Evolutionary conservation across 1,140 invertebrate species (phyloP).

Genomic region (Camponotus vicinus): DNA sequence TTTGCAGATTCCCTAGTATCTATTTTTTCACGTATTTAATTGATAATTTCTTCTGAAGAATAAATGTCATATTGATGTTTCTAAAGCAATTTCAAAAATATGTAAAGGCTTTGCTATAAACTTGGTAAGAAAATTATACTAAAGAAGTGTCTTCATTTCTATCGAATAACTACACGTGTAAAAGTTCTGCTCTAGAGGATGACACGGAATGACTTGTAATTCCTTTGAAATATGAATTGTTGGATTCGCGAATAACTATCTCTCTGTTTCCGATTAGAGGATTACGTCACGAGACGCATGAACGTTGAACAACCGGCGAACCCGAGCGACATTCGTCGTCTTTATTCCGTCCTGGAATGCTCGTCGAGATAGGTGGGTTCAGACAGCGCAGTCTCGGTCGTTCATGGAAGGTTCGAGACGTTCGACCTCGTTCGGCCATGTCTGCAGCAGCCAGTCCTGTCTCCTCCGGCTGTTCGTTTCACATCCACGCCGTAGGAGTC

Average conservation of each 20-base stretch:
- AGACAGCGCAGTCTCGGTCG: conserved; percentile 39
- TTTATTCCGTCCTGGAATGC: conserved; percentile 2
- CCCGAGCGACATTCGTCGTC: conserved; percentile 8
- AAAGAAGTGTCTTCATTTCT: not conserved
- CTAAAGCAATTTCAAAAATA: not conserved
- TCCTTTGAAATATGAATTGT: not conserved
- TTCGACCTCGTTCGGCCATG: conserved; percentile 72
- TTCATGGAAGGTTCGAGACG: conserved; percentile 71
- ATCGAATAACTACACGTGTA: not conserved
- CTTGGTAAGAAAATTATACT: not conserved
- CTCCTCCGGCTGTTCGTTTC: conserved; percentile 32
- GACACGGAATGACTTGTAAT: not conserved
- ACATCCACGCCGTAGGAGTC: conserved; percentile 39
- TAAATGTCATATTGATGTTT: not conserved
- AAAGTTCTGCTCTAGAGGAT: not conserved
- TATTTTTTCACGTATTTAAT: not conserved
- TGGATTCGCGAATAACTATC: not conserved
- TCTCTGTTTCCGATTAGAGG: not conserved
- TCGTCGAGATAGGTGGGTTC: conserved; percentile 30
- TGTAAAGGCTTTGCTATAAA: not conserved
- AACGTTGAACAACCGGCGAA: too few relatives aligned
- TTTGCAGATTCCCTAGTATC: not conserved
- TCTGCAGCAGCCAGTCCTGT: conserved; percentile 61
- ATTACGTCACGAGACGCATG: not conserved
- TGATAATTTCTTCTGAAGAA: not conserved